Evolutionary conservation across 2,797 vertebrate genomes (phyloP).

Genomic region (Acipenser ruthenus): DNA sequence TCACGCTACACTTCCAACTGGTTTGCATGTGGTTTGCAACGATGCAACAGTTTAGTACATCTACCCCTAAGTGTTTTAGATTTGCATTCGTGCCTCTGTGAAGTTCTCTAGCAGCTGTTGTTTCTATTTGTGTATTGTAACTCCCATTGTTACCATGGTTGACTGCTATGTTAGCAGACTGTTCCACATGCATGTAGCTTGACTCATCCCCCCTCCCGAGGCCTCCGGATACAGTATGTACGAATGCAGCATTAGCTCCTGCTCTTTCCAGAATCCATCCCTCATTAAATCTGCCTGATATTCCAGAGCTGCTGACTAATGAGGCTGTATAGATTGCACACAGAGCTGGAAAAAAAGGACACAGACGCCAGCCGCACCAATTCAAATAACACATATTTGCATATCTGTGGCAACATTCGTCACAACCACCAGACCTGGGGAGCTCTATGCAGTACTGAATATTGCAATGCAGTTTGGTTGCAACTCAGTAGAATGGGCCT

Average conservation of each 20-base stretch:
- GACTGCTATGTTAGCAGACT: neutral
- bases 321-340: constrained; percentile 15
- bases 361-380: constrained; percentile 28
- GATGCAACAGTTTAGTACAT: too few species aligned
- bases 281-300: too few species aligned
- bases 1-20: too few species aligned
- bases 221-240: neutral
- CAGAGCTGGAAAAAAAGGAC: constrained; percentile 56
- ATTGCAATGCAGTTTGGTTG: too few species aligned
- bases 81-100: too few species aligned
- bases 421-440: constrained; percentile 44
- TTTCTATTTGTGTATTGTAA: neutral
- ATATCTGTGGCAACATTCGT: constrained; percentile 41
- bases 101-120: neutral
- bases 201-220: constrained; percentile 1
- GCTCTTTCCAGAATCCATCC: too few species aligned
- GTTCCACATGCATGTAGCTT: neutral
- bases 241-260: neutral
- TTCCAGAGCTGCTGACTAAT: too few species aligned
- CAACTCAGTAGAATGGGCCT: too few species aligned
- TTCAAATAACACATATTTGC: constrained; percentile 28
- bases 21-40: too few species aligned
- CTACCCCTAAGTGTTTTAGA: too few species aligned
- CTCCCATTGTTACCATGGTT: neutral
- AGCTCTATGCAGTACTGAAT: constrained; percentile 34